These are phyloP conservation scores for Lasioglossum villosulum DNA, from an alignment of 2,888 invertebrate species.

Conservation along the genomic window DNA sequence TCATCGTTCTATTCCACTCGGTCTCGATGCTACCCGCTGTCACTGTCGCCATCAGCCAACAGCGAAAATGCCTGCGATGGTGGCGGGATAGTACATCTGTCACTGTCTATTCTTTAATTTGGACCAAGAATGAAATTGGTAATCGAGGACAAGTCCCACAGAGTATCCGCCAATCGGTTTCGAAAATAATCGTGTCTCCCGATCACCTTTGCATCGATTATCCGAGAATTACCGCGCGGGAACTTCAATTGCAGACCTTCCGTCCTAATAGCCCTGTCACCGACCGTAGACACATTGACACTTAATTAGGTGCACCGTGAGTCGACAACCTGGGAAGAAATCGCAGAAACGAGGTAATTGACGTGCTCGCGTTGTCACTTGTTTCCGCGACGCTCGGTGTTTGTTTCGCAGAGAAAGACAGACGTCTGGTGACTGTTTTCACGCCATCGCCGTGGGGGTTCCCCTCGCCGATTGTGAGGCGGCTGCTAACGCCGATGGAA, in stretches of 20 bases:
- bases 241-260: background rate
- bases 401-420: constrained; percentile 66
- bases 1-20: background rate
- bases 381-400: constrained; percentile 77
- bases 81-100: background rate
- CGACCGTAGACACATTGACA: constrained; percentile 41
- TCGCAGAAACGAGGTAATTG: constrained; percentile 77
- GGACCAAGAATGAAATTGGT: background rate
- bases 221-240: background rate
- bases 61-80: background rate
- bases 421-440: constrained; percentile 76
- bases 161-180: background rate
- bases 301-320: constrained; percentile 67
- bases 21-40: background rate
- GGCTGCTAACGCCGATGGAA: constrained; percentile 44
- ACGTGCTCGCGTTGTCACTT: constrained; percentile 80
- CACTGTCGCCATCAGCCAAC: background rate
- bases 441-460: constrained; percentile 79
- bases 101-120: background rate
- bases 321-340: constrained; percentile 42
- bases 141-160: background rate
- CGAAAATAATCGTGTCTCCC: background rate
- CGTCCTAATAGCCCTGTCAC: background rate
- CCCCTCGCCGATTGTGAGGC: constrained; percentile 44
- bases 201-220: background rate